A percentile compares a stretch with the other conserved stretches of the same genome.
Conservation (phyloP, 1,140 invertebrate species). For the Glossosoma conforme region DNA sequence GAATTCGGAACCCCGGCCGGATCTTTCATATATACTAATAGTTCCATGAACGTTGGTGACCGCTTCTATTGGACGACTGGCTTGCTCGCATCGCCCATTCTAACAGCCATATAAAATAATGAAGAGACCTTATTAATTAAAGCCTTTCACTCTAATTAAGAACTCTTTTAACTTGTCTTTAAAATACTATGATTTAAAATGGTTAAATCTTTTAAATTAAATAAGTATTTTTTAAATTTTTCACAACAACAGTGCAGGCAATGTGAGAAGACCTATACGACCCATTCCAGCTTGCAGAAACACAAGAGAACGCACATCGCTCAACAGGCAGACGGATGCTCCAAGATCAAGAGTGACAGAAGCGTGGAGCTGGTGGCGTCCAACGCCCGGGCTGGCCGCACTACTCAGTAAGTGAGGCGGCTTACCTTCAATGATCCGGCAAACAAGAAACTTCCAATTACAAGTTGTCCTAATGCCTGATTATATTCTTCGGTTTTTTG, state of each 20-base stretch:
- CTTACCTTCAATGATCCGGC: too few species aligned
- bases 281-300: conserved; percentile 41
- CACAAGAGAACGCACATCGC: conserved; percentile 29
- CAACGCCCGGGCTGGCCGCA: too few species aligned
- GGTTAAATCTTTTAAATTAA: not conserved
- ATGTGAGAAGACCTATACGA: conserved; percentile 63
- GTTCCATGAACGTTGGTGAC: too few species aligned
- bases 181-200: not conserved
- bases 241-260: conserved; percentile 25
- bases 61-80: not conserved
- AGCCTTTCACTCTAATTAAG: not conserved
- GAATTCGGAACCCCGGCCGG: too few species aligned
- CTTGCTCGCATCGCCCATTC: not conserved
- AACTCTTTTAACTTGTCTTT: not conserved
- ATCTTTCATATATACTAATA: too few species aligned
- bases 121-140: not conserved
- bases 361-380: too few species aligned
- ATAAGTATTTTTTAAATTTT: conserved; percentile 32
- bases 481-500: too few species aligned
- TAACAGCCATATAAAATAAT: not conserved
- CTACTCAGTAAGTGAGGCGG: too few species aligned
- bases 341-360: too few species aligned
- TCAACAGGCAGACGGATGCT: too few species aligned
- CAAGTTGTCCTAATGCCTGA: too few species aligned
- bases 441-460: too few species aligned